phyloP scores from a whole-genome alignment of 2,797 vertebrate species.

The Hippoglossus hippoglossus region DNA sequence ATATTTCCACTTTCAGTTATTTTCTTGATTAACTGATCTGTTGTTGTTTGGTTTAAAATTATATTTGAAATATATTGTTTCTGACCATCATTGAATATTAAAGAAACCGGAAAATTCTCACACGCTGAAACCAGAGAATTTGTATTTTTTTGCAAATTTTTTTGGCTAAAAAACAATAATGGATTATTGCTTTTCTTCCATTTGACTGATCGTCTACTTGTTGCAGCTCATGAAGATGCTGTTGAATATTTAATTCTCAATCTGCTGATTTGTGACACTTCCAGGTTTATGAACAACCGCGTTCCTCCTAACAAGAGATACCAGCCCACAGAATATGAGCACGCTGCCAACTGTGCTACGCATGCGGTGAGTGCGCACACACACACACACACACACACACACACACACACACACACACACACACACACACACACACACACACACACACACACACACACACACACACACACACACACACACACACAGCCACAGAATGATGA shows the following conservation, averaged over 20 bases:
- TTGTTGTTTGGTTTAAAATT: too few species aligned
- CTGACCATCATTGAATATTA: too few species aligned
- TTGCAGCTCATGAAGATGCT: too few species aligned
- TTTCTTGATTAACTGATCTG: too few species aligned
- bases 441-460: background rate
- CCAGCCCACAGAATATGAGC: constrained; percentile 95
- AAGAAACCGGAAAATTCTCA: too few species aligned
- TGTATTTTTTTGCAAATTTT: too few species aligned
- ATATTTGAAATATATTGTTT: too few species aligned
- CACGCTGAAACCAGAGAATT: background rate
- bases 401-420: constrained; percentile 21
- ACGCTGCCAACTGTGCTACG: constrained; percentile 95
- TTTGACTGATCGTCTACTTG: background rate
- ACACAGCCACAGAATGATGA: background rate
- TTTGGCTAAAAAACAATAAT: too few species aligned
- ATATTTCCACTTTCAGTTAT: too few species aligned
- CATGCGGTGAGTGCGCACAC: constrained; percentile 89
- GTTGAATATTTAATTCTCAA: background rate
- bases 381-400: constrained; percentile 33
- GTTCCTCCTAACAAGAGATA: constrained; percentile 94
- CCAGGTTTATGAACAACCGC: constrained; percentile 96
- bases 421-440: constrained; percentile 12
- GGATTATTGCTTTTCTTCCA: background rate
- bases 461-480: background rate
- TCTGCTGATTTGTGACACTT: constrained; percentile 41